Percentiles rank a stretch among this genome's conserved stretches.
phyloP scores from a whole-genome alignment of 92 coral and sea anemone species.

The Porites cylindrica region DNA sequence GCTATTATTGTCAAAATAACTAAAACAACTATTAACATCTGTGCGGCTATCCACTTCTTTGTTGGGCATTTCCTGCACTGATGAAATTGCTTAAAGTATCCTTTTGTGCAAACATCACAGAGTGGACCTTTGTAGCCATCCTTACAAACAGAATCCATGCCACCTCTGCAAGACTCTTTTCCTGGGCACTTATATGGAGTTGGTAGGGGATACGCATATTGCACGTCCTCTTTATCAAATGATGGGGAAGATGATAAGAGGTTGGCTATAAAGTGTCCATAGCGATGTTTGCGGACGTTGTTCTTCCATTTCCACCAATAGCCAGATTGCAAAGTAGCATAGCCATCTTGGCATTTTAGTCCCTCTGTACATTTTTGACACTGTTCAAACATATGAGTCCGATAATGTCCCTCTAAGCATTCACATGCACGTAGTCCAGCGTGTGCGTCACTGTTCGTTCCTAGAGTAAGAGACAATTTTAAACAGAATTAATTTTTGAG shows the following conservation, averaged over 20 bases:
- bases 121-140: constrained; percentile 56
- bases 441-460: constrained; percentile 25
- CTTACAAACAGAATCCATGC: constrained; percentile 44
- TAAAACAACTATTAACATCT: not conserved
- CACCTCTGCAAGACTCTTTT: constrained; percentile 38
- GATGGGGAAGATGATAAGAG: not conserved
- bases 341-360: constrained; percentile 48
- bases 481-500: no score
- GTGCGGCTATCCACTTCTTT: not conserved
- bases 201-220: not conserved
- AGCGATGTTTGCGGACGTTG: not conserved
- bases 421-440: constrained; percentile 43
- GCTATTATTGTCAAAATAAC: not conserved
- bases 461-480: not conserved
- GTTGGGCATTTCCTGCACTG: not conserved
- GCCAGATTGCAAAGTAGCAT: constrained; percentile 19
- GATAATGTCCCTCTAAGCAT: constrained; percentile 39
- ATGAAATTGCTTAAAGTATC: constrained; percentile 5
- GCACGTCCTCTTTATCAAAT: not conserved
- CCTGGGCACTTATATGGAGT: not conserved
- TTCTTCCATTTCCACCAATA: constrained; percentile 21
- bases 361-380: constrained; percentile 41
- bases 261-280: constrained; percentile 27
- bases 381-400: constrained; percentile 47
- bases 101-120: no score